A percentile compares a stretch with the other conserved stretches of the same genome.
phyloP scores from a whole-genome alignment of 2,888 invertebrate genomes.

The Chromoteleia sp. region DNA sequence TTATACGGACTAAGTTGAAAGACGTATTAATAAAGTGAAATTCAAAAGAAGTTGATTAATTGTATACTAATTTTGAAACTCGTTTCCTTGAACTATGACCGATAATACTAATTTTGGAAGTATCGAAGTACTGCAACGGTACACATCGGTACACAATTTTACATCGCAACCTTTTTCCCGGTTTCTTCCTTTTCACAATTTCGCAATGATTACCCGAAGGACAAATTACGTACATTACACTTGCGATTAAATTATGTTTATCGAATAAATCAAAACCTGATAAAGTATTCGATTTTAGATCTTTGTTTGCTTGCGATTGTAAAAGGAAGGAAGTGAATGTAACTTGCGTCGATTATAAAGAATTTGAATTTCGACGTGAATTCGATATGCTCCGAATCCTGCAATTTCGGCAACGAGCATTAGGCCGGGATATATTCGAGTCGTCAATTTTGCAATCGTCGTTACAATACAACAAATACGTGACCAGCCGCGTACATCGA shows the following conservation, averaged over 20 bases:
- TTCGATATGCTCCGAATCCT: not conserved
- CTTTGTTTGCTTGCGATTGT: no score
- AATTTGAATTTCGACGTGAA: constrained; percentile 5
- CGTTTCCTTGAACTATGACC: constrained; percentile 1
- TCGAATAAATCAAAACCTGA: no score
- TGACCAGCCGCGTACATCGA: constrained; percentile 40
- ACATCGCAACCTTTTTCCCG: not conserved
- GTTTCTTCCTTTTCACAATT: not conserved
- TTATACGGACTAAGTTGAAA: no score
- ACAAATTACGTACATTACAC: no score
- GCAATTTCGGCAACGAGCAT: constrained; percentile 17
- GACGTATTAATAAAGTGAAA: no score
- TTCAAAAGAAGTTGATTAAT: not conserved
- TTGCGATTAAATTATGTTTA: no score
- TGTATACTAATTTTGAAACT: not conserved
- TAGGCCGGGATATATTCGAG: constrained; percentile 10
- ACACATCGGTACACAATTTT: constrained; percentile 17
- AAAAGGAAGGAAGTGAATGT: no score
- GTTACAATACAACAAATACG: constrained; percentile 43
- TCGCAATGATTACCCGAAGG: no score
- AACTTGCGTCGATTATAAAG: constrained; percentile 15
- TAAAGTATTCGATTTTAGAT: no score
- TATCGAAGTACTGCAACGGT: not conserved
- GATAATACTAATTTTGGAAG: constrained; percentile 18
- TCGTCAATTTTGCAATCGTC: constrained; percentile 46